phyloP scores from a whole-genome alignment of 92 coral and sea anemone species.

The Palythoa heliodiscus region DNA sequence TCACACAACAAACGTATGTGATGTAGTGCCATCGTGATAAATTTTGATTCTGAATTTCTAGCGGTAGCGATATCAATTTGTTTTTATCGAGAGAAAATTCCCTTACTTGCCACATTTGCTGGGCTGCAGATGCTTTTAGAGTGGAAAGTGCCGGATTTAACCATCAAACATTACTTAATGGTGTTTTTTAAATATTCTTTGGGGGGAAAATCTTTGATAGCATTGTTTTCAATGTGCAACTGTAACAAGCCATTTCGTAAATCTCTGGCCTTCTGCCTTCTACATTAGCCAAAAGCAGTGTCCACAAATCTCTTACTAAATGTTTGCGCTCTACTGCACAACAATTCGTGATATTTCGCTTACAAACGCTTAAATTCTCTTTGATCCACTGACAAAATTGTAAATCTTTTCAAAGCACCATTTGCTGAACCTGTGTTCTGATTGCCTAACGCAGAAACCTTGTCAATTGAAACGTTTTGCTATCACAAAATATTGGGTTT shows the following conservation, averaged over 20 bases:
- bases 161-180: conserved; percentile 57
- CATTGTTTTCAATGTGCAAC: conserved; percentile 55
- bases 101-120: conserved; percentile 32
- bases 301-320: conserved; percentile 49
- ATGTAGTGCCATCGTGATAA: conserved; percentile 47
- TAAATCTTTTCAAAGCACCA: conserved; percentile 43
- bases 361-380: conserved; percentile 54
- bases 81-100: conserved; percentile 64
- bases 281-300: conserved; percentile 53
- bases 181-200: conserved; percentile 57
- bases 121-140: conserved; percentile 49
- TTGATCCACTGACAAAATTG: conserved; percentile 44
- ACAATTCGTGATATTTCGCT: conserved; percentile 52
- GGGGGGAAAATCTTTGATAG: conserved; percentile 52
- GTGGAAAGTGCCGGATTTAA: conserved; percentile 56
- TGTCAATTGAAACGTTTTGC: conserved; percentile 37
- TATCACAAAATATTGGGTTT: conserved; percentile 70
- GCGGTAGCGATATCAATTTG: conserved; percentile 63
- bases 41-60: conserved; percentile 37
- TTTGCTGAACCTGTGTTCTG: neutral
- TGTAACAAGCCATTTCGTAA: conserved; percentile 67
- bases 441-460: conserved; percentile 40
- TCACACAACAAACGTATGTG: conserved; percentile 75
- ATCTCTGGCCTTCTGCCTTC: conserved; percentile 53
- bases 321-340: conserved; percentile 57